Evolutionary conservation across 2,888 invertebrate genomes (phyloP).

Genomic region (Stenoptilia bipunctidactyla): DNA sequence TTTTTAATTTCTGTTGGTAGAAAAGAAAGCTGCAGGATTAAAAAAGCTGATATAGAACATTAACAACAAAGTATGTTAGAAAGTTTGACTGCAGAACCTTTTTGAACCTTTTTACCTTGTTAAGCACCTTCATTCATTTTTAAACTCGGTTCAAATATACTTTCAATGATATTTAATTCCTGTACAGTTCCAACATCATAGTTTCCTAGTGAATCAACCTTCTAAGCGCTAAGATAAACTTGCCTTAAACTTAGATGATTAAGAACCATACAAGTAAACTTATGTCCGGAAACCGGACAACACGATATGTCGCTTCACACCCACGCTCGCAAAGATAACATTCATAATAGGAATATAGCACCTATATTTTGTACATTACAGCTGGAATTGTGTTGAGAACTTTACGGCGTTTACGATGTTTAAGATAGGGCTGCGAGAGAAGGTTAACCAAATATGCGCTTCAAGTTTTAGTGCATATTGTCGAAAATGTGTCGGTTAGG

Average conservation of each 20-base stretch:
- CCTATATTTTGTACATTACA: conserved; percentile 23
- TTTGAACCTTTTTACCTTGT: too few species aligned
- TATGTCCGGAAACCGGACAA: conserved; percentile 66
- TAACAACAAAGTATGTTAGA: too few species aligned
- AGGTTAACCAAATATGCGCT: conserved; percentile 50
- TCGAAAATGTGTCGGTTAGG: conserved; percentile 46
- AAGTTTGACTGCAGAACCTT: too few species aligned
- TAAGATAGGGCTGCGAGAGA: conserved; percentile 14
- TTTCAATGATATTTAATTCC: too few species aligned
- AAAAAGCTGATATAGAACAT: too few species aligned
- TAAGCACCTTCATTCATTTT: too few species aligned
- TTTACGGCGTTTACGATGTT: conserved; percentile 26
- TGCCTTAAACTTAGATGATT: background rate
- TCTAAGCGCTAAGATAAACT: too few species aligned
- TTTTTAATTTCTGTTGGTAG: too few species aligned
- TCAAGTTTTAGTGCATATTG: conserved; percentile 50
- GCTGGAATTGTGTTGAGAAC: conserved; percentile 18
- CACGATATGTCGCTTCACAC: conserved; percentile 44
- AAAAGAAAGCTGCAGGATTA: too few species aligned
- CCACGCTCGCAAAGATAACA: conserved; percentile 7
- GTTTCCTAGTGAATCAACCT: too few species aligned
- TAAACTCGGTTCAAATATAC: too few species aligned
- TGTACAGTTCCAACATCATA: too few species aligned
- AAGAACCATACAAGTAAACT: conserved; percentile 25
- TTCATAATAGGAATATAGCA: conserved; percentile 13